Conservation (phyloP, 2,113 vertebrate species). For the Sander lucioperca region DNA sequence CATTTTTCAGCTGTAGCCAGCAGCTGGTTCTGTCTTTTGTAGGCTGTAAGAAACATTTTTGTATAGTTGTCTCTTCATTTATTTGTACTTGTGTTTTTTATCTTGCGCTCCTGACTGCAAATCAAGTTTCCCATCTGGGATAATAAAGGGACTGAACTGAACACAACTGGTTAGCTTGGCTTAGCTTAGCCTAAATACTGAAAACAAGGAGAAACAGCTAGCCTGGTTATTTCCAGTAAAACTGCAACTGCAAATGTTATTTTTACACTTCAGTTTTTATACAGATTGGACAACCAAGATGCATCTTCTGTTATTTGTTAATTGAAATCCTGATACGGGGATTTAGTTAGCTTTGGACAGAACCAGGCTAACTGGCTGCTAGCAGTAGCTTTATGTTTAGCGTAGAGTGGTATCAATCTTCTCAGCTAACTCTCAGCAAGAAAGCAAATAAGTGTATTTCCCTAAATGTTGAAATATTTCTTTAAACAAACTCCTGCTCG, state of each 20-base stretch:
- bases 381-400: background rate
- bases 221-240: background rate
- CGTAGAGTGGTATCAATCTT: background rate
- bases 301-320: background rate
- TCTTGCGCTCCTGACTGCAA: too few species aligned
- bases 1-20: background rate
- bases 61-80: too few species aligned
- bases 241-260: background rate
- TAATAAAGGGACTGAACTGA: too few species aligned
- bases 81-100: too few species aligned
- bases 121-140: too few species aligned
- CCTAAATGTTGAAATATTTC: background rate
- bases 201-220: background rate
- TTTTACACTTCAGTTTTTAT: background rate
- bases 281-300: background rate
- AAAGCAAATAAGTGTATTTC: background rate
- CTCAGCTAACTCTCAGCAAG: background rate
- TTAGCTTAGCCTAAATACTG: background rate
- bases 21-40: background rate
- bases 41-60: too few species aligned
- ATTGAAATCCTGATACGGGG: background rate
- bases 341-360: background rate
- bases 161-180: too few species aligned
- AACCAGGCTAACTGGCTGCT: background rate
- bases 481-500: too few species aligned